phyloP scores from a whole-genome alignment of 2,888 invertebrate genomes.

The Thumatha senex region DNA sequence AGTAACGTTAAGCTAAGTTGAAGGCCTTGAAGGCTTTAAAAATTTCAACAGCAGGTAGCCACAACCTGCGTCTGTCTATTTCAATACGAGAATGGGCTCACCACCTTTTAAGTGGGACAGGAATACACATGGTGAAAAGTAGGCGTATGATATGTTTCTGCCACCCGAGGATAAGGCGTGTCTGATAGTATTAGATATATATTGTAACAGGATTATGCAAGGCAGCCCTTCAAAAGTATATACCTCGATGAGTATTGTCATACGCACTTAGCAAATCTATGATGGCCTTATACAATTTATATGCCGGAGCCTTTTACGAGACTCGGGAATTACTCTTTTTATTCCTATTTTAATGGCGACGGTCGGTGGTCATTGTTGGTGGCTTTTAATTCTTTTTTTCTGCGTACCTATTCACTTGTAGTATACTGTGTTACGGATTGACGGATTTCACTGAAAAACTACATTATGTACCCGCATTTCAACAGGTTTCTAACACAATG shows the following conservation, averaged over 20 bases:
- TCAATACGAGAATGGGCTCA: too few species aligned
- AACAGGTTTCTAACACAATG: too few species aligned
- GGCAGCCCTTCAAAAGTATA: slow-evolving; percentile 8
- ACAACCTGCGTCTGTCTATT: too few species aligned
- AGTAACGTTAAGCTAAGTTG: too few species aligned
- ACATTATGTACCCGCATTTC: not conserved
- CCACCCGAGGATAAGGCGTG: too few species aligned
- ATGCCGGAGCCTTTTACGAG: slow-evolving; percentile 8
- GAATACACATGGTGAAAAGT: too few species aligned
- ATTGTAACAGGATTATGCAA: slow-evolving; percentile 4
- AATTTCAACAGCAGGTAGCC: too few species aligned
- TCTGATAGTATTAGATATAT: too few species aligned
- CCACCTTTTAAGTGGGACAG: too few species aligned
- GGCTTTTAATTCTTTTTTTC: not conserved
- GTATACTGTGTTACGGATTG: not conserved
- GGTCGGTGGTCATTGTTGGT: slow-evolving; percentile 6
- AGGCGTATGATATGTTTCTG: too few species aligned
- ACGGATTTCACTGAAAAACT: not conserved
- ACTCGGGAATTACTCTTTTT: slow-evolving; percentile 9
- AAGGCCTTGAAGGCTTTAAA: too few species aligned
- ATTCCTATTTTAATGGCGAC: slow-evolving; percentile 5
- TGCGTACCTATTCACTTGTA: too few species aligned
- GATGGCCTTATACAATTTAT: slow-evolving; percentile 10
- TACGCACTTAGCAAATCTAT: slow-evolving; percentile 15
- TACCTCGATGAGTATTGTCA: slow-evolving; percentile 16